Conservation (phyloP, 2,888 invertebrate species). For the Epinotia ramella region DNA sequence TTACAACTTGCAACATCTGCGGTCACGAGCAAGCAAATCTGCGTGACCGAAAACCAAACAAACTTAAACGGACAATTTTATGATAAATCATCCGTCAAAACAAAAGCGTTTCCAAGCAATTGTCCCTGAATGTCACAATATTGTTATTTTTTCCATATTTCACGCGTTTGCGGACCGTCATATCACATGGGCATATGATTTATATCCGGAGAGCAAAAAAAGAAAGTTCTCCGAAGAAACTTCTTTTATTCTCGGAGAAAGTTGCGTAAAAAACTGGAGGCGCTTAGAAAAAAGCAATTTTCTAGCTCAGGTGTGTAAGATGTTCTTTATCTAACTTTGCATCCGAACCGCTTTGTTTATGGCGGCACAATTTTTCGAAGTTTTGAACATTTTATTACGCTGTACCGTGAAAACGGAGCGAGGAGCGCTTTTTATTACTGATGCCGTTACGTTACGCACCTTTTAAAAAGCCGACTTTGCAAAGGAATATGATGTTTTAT, state of each 20-base stretch:
- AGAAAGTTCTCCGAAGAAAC: conserved; percentile 81
- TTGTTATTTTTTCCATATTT: conserved; percentile 78
- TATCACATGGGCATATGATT: conserved; percentile 74
- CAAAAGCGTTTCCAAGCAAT: conserved; percentile 63
- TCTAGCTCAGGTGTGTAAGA: conserved; percentile 86
- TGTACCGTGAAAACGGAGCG: conserved; percentile 72
- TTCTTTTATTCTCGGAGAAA: conserved; percentile 84
- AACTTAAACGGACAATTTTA: conserved; percentile 52
- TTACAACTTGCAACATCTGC: conserved; percentile 53
- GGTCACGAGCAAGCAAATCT: conserved; percentile 44
- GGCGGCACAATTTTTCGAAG: conserved; percentile 81
- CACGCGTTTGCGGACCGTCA: conserved; percentile 70
- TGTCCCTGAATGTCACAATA: conserved; percentile 77
- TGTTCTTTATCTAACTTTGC: conserved; percentile 86
- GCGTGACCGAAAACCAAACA: conserved; percentile 48
- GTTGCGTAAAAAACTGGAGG: conserved; percentile 83
- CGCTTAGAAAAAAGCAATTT: conserved; percentile 85
- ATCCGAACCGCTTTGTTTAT: conserved; percentile 84
- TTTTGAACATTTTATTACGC: conserved; percentile 83
- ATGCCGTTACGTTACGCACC: conserved; percentile 55
- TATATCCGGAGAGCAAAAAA: conserved; percentile 67
- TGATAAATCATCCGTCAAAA: conserved; percentile 61
- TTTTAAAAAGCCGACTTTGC: conserved; percentile 65
- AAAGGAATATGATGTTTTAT: conserved; percentile 42
- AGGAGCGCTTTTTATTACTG: conserved; percentile 51